Base-by-base conservation (phyloP, 2,113 vertebrate species). In the Chionis minor region DNA sequence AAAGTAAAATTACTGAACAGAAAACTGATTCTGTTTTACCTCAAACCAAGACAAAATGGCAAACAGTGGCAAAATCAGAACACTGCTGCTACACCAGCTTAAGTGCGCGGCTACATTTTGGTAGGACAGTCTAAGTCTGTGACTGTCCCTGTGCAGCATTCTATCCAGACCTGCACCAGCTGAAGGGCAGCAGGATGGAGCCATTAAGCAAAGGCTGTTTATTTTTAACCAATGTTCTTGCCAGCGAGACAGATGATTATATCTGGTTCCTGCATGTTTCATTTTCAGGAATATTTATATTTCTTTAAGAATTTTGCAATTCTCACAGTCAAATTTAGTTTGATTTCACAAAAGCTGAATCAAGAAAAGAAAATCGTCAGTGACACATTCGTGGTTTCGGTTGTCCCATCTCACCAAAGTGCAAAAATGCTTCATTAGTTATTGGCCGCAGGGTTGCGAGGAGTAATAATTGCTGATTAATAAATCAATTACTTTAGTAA, bases 151-250 rank as follows among this genome's bases (percentile, higher is more conserved):
- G 7, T 23, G 62, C n/a, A 49, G 47, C 35, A 38, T 65, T 81
- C 47, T 45, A n/a, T 77, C 42, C 24, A 55, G 49, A 90, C 8
- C 23, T 24, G 12, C n/a, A 45, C 13, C 45, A 79, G 33, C 27
- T 30, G 58, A 77, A 65, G 55, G 75, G 18, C 18, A 38, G 17
- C 1, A 4, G 28, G 18, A 45, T 56, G 80, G 69, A 88, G 63
- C 27, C 52, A 33, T 58, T 49, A 84, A 32, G 17, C 20, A 51
- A 73, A 54, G 58, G 27, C 24, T 70, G 7, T 54, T 82, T 82
- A 32, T 82, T 92, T 92, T 72, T 94, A 83, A 52, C 15, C 15
- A 44, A 12, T 92, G 28, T 26, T 82, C 54, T 86, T 90, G 32
- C 47, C 1, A 0, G 12, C 54, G 61, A 90, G n/a, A 86, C 10